A percentile compares a stretch with the other conserved stretches of the same genome.
Evolutionary conservation across 2,797 vertebrate species (phyloP).

Genomic region (Rhinoraja longicauda): DNA sequence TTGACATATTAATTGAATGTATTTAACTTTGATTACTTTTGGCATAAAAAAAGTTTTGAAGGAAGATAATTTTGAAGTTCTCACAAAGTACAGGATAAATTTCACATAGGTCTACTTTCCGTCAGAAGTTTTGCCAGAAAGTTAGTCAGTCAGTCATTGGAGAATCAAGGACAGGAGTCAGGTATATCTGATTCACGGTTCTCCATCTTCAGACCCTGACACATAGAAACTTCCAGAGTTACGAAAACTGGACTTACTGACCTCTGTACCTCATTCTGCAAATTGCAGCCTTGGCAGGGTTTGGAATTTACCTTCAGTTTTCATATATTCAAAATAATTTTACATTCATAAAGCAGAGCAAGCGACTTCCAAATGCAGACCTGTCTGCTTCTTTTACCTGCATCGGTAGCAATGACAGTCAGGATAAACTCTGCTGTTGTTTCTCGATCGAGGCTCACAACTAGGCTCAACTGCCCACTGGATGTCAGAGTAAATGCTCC

Average conservation of each 20-base stretch:
- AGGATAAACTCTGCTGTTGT: conserved; percentile 67
- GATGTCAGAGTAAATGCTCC: conserved; percentile 75
- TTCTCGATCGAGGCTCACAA: conserved; percentile 79
- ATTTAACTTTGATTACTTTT: neutral
- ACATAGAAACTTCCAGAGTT: too few relatives aligned
- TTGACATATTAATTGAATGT: neutral
- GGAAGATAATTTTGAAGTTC: neutral
- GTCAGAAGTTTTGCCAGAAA: neutral
- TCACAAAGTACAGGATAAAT: neutral
- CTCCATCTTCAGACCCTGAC: too few relatives aligned
- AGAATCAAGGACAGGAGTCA: neutral
- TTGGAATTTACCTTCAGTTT: neutral
- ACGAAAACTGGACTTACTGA: neutral
- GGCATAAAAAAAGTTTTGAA: neutral
- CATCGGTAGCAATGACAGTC: conserved; percentile 78
- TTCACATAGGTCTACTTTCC: neutral
- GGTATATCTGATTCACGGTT: neutral
- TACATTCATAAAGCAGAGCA: neutral
- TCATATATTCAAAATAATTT: neutral
- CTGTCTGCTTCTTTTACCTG: conserved; percentile 60
- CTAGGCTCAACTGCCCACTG: conserved; percentile 75
- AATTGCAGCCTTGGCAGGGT: neutral
- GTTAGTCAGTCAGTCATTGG: neutral
- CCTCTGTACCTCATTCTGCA: neutral
- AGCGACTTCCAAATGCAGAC: neutral